phyloP scores from a whole-genome alignment of 1,140 invertebrate genomes.

The Sitodiplosis mosellana region DNA sequence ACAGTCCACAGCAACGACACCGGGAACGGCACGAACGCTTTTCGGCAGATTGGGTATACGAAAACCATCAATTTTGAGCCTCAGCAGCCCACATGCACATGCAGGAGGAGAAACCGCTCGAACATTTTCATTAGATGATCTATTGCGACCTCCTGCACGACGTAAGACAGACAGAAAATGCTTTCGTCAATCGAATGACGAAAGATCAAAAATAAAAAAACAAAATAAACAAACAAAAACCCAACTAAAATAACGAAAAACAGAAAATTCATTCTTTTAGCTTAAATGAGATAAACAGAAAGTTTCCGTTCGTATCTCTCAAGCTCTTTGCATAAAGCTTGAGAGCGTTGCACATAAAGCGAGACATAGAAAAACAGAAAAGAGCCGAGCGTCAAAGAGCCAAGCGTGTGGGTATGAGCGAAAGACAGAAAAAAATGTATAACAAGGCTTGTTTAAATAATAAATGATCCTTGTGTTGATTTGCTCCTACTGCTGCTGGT shows the following conservation, averaged over 20 bases:
- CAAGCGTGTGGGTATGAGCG: too few species aligned
- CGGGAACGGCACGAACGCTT: slow-evolving; percentile 35
- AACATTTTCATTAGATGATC: slow-evolving; percentile 66
- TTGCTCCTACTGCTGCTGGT: too few species aligned
- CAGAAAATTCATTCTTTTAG: neutral
- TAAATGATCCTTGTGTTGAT: too few species aligned
- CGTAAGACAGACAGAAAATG: slow-evolving; percentile 33
- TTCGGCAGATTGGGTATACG: slow-evolving; percentile 58
- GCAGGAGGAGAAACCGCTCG: slow-evolving; percentile 32
- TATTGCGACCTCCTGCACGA: slow-evolving; percentile 51
- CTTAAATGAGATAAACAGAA: too few species aligned
- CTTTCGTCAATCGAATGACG: neutral
- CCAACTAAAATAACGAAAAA: neutral
- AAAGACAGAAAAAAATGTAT: too few species aligned
- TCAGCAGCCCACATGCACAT: slow-evolving; percentile 36
- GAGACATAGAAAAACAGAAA: too few species aligned
- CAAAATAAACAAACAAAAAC: neutral
- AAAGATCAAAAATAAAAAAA: neutral
- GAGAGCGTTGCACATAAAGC: too few species aligned
- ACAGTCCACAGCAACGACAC: slow-evolving; percentile 22
- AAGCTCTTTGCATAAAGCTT: too few species aligned
- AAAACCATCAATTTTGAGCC: slow-evolving; percentile 57
- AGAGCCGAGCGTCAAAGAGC: too few species aligned
- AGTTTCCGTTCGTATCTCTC: too few species aligned
- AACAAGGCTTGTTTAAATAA: too few species aligned